Evolutionary conservation across 2,113 vertebrate genomes (phyloP).

Genomic region (Crypturellus undulatus): DNA sequence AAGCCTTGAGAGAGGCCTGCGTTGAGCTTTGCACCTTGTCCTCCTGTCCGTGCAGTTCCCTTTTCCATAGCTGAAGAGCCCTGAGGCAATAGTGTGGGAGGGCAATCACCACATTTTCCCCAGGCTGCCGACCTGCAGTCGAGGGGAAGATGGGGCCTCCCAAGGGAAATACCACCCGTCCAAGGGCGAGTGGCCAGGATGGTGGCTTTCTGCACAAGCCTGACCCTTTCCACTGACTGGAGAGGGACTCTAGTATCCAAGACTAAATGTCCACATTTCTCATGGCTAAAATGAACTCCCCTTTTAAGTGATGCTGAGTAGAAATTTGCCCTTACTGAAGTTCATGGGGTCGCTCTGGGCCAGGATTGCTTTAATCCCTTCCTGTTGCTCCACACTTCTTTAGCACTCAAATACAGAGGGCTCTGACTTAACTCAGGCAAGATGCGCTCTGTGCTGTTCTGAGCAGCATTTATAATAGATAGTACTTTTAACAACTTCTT

Average conservation of each 20-base stretch:
- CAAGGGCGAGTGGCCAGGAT: not conserved
- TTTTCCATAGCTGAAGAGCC: not conserved
- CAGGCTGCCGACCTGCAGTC: not conserved
- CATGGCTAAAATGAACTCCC: not conserved
- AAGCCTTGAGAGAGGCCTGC: not conserved
- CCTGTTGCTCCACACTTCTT: not conserved
- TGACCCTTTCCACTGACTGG: not conserved
- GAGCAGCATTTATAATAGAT: not conserved
- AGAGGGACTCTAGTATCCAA: not conserved
- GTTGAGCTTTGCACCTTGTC: not conserved
- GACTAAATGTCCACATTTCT: not conserved
- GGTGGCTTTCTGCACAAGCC: not conserved
- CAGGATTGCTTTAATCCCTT: not conserved
- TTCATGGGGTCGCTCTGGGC: not conserved
- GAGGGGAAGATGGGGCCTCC: not conserved
- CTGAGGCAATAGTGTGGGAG: not conserved
- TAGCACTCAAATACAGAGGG: not conserved
- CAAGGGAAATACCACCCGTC: not conserved
- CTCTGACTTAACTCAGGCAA: not conserved
- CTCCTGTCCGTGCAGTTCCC: not conserved
- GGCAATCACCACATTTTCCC: not conserved
- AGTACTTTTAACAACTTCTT: not conserved
- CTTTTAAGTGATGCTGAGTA: not conserved
- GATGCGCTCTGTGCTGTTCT: not conserved
- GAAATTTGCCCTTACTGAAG: not conserved